Evolutionary conservation across 2,888 invertebrate species (phyloP), one percentile per base, ranked within the genome.

Genomic region (Cynaeus angustus): DNA sequence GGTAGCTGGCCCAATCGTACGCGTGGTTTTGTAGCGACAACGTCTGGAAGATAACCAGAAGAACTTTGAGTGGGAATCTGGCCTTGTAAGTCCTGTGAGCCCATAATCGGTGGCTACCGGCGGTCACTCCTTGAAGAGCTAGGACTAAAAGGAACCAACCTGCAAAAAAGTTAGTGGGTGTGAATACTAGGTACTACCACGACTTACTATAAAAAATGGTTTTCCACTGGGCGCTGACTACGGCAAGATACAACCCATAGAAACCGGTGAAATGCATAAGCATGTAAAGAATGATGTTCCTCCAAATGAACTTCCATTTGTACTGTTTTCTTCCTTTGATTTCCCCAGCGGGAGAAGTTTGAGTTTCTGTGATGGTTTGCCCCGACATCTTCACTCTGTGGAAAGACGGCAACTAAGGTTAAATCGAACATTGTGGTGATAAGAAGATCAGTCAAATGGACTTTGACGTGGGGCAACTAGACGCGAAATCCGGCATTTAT

Each of bases 81-180:
- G 64, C 66, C 14, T 66, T 66, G 46, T 66, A 66, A 8, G 66
- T 14, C 13, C 37, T 55, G 21, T 66, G 66, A 12, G 66, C 16
- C 66, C 66, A 66, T 3, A 66, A 46, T 5, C 66, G 30, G 26
- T 66, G 66, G 28, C 21, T 43, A 12, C 66, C 66, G 13, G 66
- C 37, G 4, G 66, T 66, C 21, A 66, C 43, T 10, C 66, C 66
- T 33, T 56, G 55, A 0, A 66, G 38, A n/a, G 41, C 66, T 6
- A 46, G 10, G n/a, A 37, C 9, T 1, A 66, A 21, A 3, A 66
- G 21, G 14, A 66, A 56, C 66, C 66, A 66, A 41, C 43, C 66
- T 66, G 14, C 10, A 66, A 56, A 21, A 4, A 21, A 21, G 4
- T 21, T 21, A 21, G 4, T 21, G 4, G 21, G 1, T 21, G 21